Evolutionary conservation across 2,113 vertebrate species (phyloP), one percentile per base, ranked within the genome.

Genomic region (Ornithorhynchus anatinus): DNA sequence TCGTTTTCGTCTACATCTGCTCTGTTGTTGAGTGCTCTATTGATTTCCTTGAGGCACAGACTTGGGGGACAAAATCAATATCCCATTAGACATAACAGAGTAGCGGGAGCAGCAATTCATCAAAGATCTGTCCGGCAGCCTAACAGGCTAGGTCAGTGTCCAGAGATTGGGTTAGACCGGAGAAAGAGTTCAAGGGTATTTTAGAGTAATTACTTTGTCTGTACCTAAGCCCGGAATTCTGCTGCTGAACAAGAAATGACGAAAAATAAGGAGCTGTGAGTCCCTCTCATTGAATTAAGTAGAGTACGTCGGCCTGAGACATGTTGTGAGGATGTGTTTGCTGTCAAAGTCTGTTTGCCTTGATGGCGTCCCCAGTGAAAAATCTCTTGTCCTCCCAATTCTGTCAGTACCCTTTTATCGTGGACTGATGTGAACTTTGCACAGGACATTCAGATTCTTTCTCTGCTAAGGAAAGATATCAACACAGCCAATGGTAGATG

Each of bases 41-140:
- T 76, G 86, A 88, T 82, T 77, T 75, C 57, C 74, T 71, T 42
- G 11, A 44, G 71, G 57, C 86, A 51, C 19, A 40, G 29, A 33
- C 53, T 42, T 10, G 56, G 76, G 47, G 61, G 38, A 19, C 35
- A 35, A 63, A 82, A 89, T 90, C 88, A 86, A 88, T 91, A 89
- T 82, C 82, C 82, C 80, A 75, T 86, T 89, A 87, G 59, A 56
- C 53, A 72, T 42, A 50, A 60, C 19, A 29, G 51, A 72, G 40
- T 29, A 54, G 32, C 16, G 9, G 31, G 7, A 10, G 40, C 20
- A 4, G 66, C 56, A 66, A 38, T 31, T 59, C 15, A 51, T 37
- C n/a, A 19, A 40, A 16, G 7, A 40, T 44, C 63, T 57, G 56
- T 76, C 43, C 53, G 13, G 42, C 65, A 58, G 59, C 56, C 59